Conservation (phyloP, 2,888 invertebrate species). For the Xanthia icteritia region DNA sequence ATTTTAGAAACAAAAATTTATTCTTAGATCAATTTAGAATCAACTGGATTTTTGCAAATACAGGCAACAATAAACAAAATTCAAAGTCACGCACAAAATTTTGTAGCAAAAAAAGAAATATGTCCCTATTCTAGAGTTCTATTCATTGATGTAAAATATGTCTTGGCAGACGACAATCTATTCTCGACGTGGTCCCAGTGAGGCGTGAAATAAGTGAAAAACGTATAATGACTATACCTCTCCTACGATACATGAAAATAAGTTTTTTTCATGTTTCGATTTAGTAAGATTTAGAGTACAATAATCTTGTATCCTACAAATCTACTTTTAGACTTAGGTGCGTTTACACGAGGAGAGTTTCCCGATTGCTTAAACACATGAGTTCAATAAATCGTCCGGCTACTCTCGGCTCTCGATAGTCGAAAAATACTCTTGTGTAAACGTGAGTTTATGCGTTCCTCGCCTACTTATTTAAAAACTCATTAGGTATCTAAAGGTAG, state of each 20-base stretch:
- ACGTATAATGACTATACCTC: conserved; percentile 50
- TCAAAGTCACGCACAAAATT: conserved; percentile 1
- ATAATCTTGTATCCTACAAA: background rate
- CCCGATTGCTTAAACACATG: background rate
- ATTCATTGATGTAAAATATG: conserved; percentile 60
- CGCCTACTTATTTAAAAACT: background rate
- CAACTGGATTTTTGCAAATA: background rate
- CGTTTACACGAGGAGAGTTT: background rate
- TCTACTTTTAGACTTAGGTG: background rate
- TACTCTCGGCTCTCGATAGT: background rate
- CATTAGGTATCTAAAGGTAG: background rate
- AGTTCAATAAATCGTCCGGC: background rate
- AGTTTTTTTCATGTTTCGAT: conserved; percentile 19
- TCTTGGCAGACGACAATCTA: conserved; percentile 54
- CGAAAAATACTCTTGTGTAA: background rate
- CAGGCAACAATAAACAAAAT: conserved; percentile 16
- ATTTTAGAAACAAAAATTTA: background rate
- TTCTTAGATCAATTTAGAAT: background rate
- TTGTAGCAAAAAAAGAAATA: conserved; percentile 25
- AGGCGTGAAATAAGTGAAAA: conserved; percentile 57
- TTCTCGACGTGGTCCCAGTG: conserved; percentile 57
- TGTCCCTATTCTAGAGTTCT: conserved; percentile 30
- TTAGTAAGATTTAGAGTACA: conserved; percentile 28
- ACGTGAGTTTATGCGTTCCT: background rate
- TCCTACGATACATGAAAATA: conserved; percentile 32